Evolutionary conservation across 2,888 invertebrate species (phyloP).

Genomic region (Diarsia rubi): DNA sequence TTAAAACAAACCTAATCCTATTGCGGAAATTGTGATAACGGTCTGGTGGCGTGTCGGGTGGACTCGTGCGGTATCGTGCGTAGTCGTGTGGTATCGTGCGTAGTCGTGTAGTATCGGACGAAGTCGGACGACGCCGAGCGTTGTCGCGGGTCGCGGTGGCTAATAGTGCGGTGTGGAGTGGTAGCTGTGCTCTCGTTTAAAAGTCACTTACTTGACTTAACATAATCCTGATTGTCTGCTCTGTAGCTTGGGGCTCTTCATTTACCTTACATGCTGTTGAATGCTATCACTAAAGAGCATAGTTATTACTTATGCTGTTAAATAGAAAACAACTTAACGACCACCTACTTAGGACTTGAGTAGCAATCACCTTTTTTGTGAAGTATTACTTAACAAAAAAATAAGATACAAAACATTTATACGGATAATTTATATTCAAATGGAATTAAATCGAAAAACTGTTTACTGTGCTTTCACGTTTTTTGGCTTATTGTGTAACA

Average conservation of each 20-base stretch:
- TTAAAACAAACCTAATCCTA: conserved; percentile 70
- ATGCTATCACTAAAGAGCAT: neutral
- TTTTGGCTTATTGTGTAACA: neutral
- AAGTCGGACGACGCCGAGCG: conserved; percentile 20
- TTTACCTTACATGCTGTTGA: neutral
- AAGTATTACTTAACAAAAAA: neutral
- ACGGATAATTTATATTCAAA: neutral
- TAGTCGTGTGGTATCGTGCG: conserved; percentile 21
- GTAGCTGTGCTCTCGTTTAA: conserved; percentile 18
- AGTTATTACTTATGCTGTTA: neutral
- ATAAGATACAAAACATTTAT: neutral
- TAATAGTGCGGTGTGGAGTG: conserved; percentile 13
- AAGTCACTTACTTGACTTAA: conserved; percentile 27
- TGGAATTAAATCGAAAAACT: neutral
- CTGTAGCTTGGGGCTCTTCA: neutral
- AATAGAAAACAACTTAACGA: too few relatives aligned
- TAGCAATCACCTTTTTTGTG: neutral
- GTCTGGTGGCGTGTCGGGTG: conserved; percentile 51
- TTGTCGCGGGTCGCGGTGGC: conserved; percentile 8
- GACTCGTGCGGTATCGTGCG: conserved; percentile 36
- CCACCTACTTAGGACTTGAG: neutral
- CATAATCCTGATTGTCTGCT: conserved; percentile 1
- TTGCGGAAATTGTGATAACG: conserved; percentile 67
- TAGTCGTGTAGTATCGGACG: conserved; percentile 26
- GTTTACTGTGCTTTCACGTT: neutral